These are phyloP conservation scores for Porites lutea DNA, from an alignment of 64 coral and sea anemone species.

Conservation along the genomic window DNA sequence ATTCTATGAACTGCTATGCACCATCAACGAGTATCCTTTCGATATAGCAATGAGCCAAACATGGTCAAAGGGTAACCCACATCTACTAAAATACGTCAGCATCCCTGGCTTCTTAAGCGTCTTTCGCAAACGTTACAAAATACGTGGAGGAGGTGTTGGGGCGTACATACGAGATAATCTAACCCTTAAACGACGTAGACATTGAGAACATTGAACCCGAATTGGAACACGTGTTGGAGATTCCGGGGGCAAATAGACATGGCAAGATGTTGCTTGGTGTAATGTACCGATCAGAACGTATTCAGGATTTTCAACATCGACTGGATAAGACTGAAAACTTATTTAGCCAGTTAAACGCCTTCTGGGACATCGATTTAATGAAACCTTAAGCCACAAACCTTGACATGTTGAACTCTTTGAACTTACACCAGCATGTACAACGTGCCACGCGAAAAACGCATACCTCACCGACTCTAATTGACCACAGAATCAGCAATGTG, in stretches of 20 bases:
- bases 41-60: slow-evolving; percentile 6
- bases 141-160: slow-evolving; percentile 48
- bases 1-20: slow-evolving; percentile 45
- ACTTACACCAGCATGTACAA: slow-evolving; percentile 56
- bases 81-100: slow-evolving; percentile 46
- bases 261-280: slow-evolving; percentile 56
- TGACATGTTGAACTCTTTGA: slow-evolving; percentile 49
- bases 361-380: slow-evolving; percentile 36
- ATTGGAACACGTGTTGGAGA: slow-evolving; percentile 73
- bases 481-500: too few species aligned
- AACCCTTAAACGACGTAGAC: slow-evolving; percentile 33
- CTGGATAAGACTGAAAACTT: slow-evolving; percentile 33
- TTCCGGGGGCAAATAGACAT: slow-evolving; percentile 59
- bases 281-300: slow-evolving; percentile 30
- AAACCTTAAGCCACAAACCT: slow-evolving; percentile 40
- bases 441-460: too few species aligned
- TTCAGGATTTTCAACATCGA: slow-evolving; percentile 15
- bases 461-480: too few species aligned
- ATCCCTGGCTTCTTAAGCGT: slow-evolving; percentile 50
- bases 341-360: neutral
- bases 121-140: slow-evolving; percentile 42
- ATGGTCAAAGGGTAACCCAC: slow-evolving; percentile 65
- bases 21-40: slow-evolving; percentile 58
- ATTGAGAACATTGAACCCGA: slow-evolving; percentile 55
- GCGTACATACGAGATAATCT: slow-evolving; percentile 48